Evolutionary conservation across 2,888 invertebrate genomes (phyloP), one percentile per base, ranked within the genome.

Genomic region (Germaria angustata): DNA sequence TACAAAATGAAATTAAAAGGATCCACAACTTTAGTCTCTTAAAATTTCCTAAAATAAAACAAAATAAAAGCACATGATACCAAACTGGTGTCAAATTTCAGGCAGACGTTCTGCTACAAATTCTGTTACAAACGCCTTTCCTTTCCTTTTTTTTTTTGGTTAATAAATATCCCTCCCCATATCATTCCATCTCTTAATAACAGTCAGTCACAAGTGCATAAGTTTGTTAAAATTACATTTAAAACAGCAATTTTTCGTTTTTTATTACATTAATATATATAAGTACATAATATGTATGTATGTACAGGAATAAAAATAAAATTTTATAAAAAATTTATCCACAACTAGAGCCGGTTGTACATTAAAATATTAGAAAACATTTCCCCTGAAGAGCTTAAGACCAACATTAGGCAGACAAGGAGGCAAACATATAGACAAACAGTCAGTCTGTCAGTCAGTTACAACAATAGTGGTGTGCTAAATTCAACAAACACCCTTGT

Each of bases 101-200:
- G 24, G 36, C 81, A 57, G 76, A 53, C 79, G 81, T 75, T 22
- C 59, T 71, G 73, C 51, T 88, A 87, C 87, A 88, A 88, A 88
- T 87, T 88, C 87, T 86, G 86, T 89, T 87, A 88, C 86, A 87
- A 87, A 87, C 86, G 86, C 87, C 87, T 86, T 20, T 28, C 55
- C 22, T 20, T 28, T 59, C 22, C 59, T 68, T 55, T 32, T 28
- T 65, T 65, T 20, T 39, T 6, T 36, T 41, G 7, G n/a, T 22
- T 36, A 20, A 59, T 2, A 36, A 39, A 39, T 15, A 53, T 8
- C 15, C 32, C 24, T 22, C 32, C 39, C 20, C 7, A 13, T 36
- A 13, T 34, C 13, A 15, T 11, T 44, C 13, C 11, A 3, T 4
- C 0, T 17, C 0, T 28, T 17, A 15, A 15, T 17, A 32, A 17